Base-by-base conservation (phyloP, 2,888 invertebrate species). In the Diaprepes abbreviatus region DNA sequence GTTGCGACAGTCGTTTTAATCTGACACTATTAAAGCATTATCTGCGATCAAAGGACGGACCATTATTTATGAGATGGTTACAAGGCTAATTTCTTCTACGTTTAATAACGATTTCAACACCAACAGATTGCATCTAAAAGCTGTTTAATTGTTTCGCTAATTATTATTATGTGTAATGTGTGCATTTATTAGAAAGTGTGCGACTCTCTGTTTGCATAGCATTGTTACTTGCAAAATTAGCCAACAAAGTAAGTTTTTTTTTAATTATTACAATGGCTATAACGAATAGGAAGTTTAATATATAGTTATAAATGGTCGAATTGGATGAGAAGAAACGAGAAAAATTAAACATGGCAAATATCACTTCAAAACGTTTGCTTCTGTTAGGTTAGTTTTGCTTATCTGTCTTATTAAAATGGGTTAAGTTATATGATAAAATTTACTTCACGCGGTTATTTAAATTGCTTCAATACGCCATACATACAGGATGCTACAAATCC, bases 141-240 rank as follows among this genome's bases (percentile, higher is more conserved):
- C 14, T n/a, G 12, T 48, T 36, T 66, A 66, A 66, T 66, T 66
- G 38, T 58, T 57, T 14, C 6, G 7, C 17, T 55, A n/a, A 66
- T 35, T 48, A 60, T 57, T 58, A 45, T 36, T 52, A 43, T 40
- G 19, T 35, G 12, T 19, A 31, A 55, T 10, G 36, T 58, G 65
- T 33, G 65, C 54, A 65, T 65, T 57, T 57, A 57, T 57, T 65
- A 65, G 65, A 66, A 66, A 66, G 65, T 57, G 65, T 66, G 48
- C 28, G 48, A 48, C n/a, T 12, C 28, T 45, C 10, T 28, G 12
- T 14, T n/a, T 28, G 17, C 14, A n/a, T 12, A 45, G 10, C 19
- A 9, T 12, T 24, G 45, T 21, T 24, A 24, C 12, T 12, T 45
- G 24, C 1, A 48, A 14, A 28, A 14, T 48, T 48, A 48, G 28